phyloP scores from a whole-genome alignment of 2,888 invertebrate species.

The Scaeva pyrastri region DNA sequence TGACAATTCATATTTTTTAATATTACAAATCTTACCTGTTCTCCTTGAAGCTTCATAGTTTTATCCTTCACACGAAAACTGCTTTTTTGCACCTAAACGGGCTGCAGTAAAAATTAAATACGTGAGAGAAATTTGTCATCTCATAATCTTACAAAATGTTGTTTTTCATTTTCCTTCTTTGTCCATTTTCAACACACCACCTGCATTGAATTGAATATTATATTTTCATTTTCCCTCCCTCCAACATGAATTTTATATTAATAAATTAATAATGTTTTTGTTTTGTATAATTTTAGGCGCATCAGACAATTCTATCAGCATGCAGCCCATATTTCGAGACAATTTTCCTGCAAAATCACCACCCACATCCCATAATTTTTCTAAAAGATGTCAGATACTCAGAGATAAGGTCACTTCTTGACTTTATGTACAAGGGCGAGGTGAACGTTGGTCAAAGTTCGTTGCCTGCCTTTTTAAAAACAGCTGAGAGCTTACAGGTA shows the following conservation, averaged over 20 bases:
- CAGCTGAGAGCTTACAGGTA: conserved; percentile 95
- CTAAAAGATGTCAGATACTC: conserved; percentile 95
- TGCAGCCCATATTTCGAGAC: conserved; percentile 97
- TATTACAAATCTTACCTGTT: conserved; percentile 63
- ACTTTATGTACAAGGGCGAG: conserved; percentile 97
- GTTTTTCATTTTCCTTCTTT: not conserved
- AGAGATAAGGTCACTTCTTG: conserved; percentile 94
- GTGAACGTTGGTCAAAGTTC: conserved; percentile 96
- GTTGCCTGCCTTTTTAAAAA: conserved; percentile 95
- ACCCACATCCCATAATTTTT: conserved; percentile 96
- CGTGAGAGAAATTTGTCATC: conserved; percentile 72
- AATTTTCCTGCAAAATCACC: conserved; percentile 94
- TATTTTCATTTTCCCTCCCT: too few relatives aligned
- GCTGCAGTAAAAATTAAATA: conserved; percentile 75
- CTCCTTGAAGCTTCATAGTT: conserved; percentile 23
- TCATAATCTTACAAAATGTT: conserved; percentile 35
- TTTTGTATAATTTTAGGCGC: conserved; percentile 88
- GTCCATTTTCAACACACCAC: not conserved
- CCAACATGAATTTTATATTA: too few relatives aligned
- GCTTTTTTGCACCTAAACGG: not conserved
- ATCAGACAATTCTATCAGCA: conserved; percentile 96
- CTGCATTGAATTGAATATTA: not conserved
- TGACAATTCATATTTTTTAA: conserved; percentile 66
- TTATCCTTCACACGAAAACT: not conserved
- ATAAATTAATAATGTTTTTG: not conserved